These are phyloP conservation scores for Diaprepes abbreviatus DNA, from an alignment of 2,888 invertebrate genomes.

Conservation along the genomic window DNA sequence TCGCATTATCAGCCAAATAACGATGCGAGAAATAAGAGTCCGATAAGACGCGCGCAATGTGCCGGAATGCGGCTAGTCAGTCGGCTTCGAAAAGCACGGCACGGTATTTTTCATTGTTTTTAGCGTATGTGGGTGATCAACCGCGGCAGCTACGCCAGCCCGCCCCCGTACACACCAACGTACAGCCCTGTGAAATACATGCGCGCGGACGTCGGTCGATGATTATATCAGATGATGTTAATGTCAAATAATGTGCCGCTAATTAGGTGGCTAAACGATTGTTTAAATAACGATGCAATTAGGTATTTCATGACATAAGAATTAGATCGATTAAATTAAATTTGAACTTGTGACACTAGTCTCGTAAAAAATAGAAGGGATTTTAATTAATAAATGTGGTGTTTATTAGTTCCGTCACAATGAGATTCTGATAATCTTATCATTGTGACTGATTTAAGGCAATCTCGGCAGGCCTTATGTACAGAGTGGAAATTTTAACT, in stretches of 20 bases:
- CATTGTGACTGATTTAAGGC: too few relatives aligned
- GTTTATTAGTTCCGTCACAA: too few relatives aligned
- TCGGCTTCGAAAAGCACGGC: constrained; percentile 8
- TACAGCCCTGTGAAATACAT: constrained; percentile 37
- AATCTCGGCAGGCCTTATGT: too few relatives aligned
- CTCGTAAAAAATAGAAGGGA: too few relatives aligned
- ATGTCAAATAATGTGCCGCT: constrained; percentile 18
- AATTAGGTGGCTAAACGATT: constrained; percentile 16
- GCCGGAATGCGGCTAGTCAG: constrained; percentile 19
- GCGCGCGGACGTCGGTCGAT: constrained; percentile 37
- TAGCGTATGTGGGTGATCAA: constrained; percentile 22
- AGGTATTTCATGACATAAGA: background rate
- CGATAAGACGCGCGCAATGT: constrained; percentile 9
- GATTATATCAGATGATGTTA: constrained; percentile 11
- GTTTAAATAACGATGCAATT: background rate
- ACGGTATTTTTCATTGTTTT: constrained; percentile 17
- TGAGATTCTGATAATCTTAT: too few relatives aligned
- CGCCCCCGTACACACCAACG: constrained; percentile 32
- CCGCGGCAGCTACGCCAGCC: background rate
- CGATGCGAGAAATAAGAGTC: background rate
- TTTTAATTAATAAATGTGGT: too few relatives aligned
- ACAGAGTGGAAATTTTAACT: too few relatives aligned
- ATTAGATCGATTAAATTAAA: too few relatives aligned
- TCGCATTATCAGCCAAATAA: background rate
- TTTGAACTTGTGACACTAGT: too few relatives aligned